These are phyloP conservation scores for Passer montanus DNA, from an alignment of 2,113 vertebrate genomes.

Conservation along the genomic window DNA sequence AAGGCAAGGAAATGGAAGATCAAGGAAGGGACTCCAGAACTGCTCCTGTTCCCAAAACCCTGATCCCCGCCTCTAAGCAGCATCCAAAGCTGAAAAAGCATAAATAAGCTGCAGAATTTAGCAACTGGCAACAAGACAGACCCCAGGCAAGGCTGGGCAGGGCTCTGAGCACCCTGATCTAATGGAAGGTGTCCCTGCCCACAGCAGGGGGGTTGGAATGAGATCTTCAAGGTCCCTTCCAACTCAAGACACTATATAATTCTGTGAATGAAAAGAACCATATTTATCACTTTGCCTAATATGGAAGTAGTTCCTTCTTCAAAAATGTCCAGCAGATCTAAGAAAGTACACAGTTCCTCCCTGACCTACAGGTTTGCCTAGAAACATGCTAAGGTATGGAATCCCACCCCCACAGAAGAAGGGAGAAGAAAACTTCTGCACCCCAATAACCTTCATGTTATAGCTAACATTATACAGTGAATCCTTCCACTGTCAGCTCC, in stretches of 20 bases:
- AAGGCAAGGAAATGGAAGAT: neutral
- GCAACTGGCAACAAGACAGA: neutral
- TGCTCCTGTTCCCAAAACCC: neutral
- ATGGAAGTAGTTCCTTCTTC: neutral
- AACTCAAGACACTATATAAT: neutral
- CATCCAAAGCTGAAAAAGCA: neutral
- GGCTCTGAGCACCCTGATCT: neutral
- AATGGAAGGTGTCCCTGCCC: neutral
- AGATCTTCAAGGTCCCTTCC: neutral
- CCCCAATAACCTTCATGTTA: neutral
- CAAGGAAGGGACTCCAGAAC: neutral
- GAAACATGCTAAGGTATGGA: neutral
- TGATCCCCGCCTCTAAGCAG: neutral
- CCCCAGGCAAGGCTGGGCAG: neutral
- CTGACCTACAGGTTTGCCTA: neutral
- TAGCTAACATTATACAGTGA: neutral
- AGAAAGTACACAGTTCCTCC: neutral
- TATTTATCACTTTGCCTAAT: neutral
- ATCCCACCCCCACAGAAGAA: neutral
- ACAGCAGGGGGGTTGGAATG: accelerated
- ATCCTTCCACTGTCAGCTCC: neutral
- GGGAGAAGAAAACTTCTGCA: neutral
- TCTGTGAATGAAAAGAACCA: neutral
- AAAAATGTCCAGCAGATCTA: neutral
- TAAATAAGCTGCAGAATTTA: neutral